Evolutionary conservation across 1,140 invertebrate species (phyloP).

Genomic region (Scaptomyza hsui): DNA sequence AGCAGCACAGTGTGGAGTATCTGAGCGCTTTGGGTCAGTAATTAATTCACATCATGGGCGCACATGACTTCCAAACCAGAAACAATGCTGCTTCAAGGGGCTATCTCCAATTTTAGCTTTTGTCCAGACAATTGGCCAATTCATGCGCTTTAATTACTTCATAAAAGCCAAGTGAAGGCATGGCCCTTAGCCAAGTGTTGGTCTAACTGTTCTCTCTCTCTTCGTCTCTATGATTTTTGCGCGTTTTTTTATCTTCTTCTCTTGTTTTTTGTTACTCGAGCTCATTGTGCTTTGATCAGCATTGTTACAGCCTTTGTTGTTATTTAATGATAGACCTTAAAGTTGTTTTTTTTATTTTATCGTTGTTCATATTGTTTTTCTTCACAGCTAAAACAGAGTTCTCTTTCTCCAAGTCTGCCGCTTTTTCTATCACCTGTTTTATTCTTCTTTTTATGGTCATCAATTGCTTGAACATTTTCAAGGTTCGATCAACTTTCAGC

Average conservation of each 20-base stretch:
- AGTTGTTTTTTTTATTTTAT: conserved; percentile 30
- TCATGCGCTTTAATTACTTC: conserved; percentile 82
- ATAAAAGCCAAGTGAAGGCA: conserved; percentile 57
- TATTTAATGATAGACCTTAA: conserved; percentile 62
- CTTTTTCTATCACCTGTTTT: background rate
- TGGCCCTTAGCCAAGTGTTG: conserved; percentile 44
- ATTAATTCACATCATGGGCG: conserved; percentile 72
- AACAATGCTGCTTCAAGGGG: conserved; percentile 20
- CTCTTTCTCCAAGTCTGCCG: conserved; percentile 15
- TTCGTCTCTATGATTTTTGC: conserved; percentile 55
- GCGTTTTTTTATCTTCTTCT: conserved; percentile 44
- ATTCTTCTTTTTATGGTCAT: conserved; percentile 33
- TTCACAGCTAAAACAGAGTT: conserved; percentile 6
- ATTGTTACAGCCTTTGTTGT: conserved; percentile 38
- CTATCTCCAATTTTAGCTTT: conserved; percentile 33
- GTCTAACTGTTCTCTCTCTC: conserved; percentile 46
- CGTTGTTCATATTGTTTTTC: conserved; percentile 32
- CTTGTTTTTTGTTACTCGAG: conserved; percentile 8
- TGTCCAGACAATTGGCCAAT: conserved; percentile 68
- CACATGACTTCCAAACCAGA: conserved; percentile 26
- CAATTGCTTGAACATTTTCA: conserved; percentile 63
- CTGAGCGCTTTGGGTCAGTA: conserved; percentile 76
- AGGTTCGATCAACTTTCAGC: conserved; percentile 73
- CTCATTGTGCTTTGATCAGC: conserved; percentile 33
- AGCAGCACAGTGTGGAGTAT: conserved; percentile 32